Base-by-base conservation (phyloP, 2,113 vertebrate genomes). In the Pristiophorus japonicus region DNA sequence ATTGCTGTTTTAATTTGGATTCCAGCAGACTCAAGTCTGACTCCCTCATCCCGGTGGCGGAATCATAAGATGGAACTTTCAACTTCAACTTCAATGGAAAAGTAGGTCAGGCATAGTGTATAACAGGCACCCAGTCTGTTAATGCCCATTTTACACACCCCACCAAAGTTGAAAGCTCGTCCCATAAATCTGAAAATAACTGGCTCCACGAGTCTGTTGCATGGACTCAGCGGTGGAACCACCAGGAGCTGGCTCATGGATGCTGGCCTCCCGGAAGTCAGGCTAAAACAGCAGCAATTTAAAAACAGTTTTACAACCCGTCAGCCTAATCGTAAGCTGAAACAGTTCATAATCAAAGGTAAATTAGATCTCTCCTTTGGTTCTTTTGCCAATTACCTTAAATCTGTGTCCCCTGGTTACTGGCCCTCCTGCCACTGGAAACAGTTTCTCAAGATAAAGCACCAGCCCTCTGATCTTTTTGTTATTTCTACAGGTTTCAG, bases 1-100 rank as follows among this genome's bases (percentile, higher is more conserved):
- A 92, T 63, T 92, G 34, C 24, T 91, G 27, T 91, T 92, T 92
- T 38, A 92, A 92, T 38, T 38, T 92, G 88, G 88, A 92, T 63
- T 88, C 8, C 34, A 63, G 18, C n/a, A 92, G 16, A 42, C 55
- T 63, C 88, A 91, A n/a, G 38, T 55, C 47, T 30, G 27, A 24
- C 47, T 30, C 11, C 87, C 14, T 62, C 18, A 92, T 38, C 59
- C n/a, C 6, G 34, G 18, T 92, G 59, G n/a, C 55, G 65, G 62
- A 92, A 38, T 38, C 16, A 2, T 92, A n/a, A 22, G 55, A 30
- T n/a, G 62, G 18, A 92, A 92, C n/a, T 8, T 63, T 38, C n/a
- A 63, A 38, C 14, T 34, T n/a, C 87, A 62, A 62, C 30, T 75
- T 34, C 8, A 10, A 30, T 27, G 45, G 75, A 87, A 87, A 87